Percentiles rank a stretch among this genome's conserved stretches.
phyloP scores from a whole-genome alignment of 1,140 invertebrate genomes.

The Bombus turneri region DNA sequence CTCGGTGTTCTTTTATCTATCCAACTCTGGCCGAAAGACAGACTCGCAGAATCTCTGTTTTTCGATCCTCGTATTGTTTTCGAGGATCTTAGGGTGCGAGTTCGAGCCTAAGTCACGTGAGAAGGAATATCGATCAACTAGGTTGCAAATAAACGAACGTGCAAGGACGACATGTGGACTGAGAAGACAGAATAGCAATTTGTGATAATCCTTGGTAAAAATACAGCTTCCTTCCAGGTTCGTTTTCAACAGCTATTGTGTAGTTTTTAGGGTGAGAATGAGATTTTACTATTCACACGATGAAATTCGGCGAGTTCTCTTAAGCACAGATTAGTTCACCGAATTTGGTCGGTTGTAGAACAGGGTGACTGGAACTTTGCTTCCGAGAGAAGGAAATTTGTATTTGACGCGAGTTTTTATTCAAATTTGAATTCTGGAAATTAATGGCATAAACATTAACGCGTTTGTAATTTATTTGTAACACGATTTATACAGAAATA shows the following conservation, averaged over 20 bases:
- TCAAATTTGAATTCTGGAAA: not conserved
- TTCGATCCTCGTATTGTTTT: not conserved
- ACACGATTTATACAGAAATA: no score
- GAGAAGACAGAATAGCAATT: not conserved
- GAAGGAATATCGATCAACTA: not conserved
- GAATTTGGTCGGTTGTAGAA: not conserved
- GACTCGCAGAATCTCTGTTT: not conserved
- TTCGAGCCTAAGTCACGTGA: not conserved
- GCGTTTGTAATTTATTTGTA: no score
- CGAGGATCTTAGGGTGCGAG: not conserved
- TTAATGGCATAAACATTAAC: not conserved
- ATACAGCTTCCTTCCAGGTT: not conserved
- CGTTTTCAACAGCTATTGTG: not conserved
- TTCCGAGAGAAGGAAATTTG: not conserved
- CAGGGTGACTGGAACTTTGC: not conserved
- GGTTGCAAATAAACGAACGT: slow-evolving; percentile 4
- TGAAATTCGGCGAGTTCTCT: not conserved
- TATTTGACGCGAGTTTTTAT: not conserved
- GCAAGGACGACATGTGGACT: no score
- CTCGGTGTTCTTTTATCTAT: not conserved
- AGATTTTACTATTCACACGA: not conserved
- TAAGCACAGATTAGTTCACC: no score
- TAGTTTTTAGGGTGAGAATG: not conserved
- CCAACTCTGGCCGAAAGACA: no score
- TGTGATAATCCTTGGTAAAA: not conserved